Evolutionary conservation across 2,113 vertebrate genomes (phyloP), one percentile per base, ranked within the genome.

Genomic region (Toxotes chatareus): DNA sequence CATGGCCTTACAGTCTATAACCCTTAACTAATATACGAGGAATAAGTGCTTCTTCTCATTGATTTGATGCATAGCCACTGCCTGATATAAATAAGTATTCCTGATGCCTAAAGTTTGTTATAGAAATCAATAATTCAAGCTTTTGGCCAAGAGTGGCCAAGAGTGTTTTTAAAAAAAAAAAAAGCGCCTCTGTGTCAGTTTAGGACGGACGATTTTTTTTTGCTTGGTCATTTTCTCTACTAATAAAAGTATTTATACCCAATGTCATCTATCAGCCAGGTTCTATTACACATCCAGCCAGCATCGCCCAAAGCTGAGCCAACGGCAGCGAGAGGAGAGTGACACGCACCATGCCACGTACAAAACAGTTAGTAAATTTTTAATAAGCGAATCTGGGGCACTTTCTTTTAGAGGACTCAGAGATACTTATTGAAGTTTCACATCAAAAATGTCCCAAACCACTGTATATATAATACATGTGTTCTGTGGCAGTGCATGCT

Each of bases 341-440:
- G 71, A 68, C 71, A 85, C 66, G 73, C 65, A 85, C 53, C 44
- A 65, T 14, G 61, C 38, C 73, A 79, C 71, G 36, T 60, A 84
- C 73, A 87, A 86, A 89, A 88, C 68, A 82, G 36, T 49, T 78
- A 27, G 34, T 82, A 51, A 17, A 88, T 83, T 78, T 85, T 91
- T 92, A 73, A 89, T 76, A 66, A 57, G 36, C 9, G 40, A 87
- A 91, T 79, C 74, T 85, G 51, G 83, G 73, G 27, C 75, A 88
- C 57, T 84, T 74, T 79, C 57, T 68, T 72, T 79, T 31, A 71
- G 53, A 82, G 68, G 53, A 71, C 65, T 60, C 76, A 32, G 11
- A 32, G 23, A 79, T 38, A 63, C 6, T 64, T 83, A 36, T 32
- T 73, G 64, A 87, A 72, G 65, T 73, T 73, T 89, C 56, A 73